Percentiles rank a stretch among this genome's conserved stretches.
phyloP scores from a whole-genome alignment of 2,797 vertebrate species.

The Decapterus maruadsi region DNA sequence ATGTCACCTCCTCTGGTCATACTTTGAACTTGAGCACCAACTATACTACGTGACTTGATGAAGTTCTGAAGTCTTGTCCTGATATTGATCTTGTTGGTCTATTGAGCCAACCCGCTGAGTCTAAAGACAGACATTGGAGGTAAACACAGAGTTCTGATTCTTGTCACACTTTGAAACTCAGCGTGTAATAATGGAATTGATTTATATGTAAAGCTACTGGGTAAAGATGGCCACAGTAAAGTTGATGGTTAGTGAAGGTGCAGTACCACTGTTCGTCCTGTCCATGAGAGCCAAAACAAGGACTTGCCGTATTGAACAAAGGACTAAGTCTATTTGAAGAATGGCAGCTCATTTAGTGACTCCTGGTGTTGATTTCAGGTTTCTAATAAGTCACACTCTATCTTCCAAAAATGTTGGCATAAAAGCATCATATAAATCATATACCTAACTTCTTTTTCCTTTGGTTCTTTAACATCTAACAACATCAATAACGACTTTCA shows the following conservation, averaged over 20 bases:
- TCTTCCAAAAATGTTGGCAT: not conserved
- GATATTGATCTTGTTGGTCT: conserved; percentile 23
- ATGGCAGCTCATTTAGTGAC: not conserved
- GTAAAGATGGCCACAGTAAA: too few species aligned
- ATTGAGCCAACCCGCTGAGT: not conserved
- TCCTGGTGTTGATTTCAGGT: not conserved
- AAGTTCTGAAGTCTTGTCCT: conserved; percentile 7
- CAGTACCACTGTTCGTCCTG: too few species aligned
- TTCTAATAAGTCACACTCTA: not conserved
- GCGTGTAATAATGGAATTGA: not conserved
- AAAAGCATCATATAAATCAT: too few species aligned
- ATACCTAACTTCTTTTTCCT: not conserved
- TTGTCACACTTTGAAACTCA: not conserved
- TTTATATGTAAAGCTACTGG: too few species aligned
- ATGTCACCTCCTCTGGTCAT: conserved; percentile 10
- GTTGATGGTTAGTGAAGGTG: too few species aligned
- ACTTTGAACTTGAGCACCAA: conserved; percentile 10
- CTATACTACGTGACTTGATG: conserved; percentile 9
- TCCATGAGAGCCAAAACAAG: too few species aligned
- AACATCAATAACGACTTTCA: not conserved
- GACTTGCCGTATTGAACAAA: too few species aligned
- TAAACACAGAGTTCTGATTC: not conserved
- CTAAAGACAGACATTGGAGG: not conserved
- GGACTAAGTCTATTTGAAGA: not conserved
- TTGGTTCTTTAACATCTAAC: conserved; percentile 1